Conservation (phyloP, 2,113 vertebrate species). For the Sphyrna mokarran region DNA sequence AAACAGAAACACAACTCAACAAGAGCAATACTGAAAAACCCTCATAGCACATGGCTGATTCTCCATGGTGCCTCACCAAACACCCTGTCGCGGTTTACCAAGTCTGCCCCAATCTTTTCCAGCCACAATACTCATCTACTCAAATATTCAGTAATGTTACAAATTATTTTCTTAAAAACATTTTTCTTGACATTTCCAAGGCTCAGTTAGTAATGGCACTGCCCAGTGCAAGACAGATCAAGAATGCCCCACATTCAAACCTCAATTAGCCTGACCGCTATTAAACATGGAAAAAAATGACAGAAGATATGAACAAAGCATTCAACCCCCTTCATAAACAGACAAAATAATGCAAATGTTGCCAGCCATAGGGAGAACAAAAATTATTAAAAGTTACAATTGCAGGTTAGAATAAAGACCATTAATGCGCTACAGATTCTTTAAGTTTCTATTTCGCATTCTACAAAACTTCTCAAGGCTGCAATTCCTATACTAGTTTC, state of each 20-base stretch:
- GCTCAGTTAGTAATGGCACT: background rate
- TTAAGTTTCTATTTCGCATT: background rate
- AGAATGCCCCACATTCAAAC: background rate
- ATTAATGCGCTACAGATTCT: background rate
- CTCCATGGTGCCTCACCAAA: background rate
- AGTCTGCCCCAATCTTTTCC: background rate
- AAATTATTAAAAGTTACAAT: background rate
- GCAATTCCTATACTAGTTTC: background rate
- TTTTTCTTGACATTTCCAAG: background rate
- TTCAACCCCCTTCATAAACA: background rate
- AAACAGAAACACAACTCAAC: background rate
- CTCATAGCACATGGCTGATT: background rate
- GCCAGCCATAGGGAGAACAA: background rate
- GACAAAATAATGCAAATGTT: background rate
- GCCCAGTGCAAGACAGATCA: background rate
- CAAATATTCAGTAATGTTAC: background rate
- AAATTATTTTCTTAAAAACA: background rate
- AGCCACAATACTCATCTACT: background rate
- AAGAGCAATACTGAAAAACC: background rate
- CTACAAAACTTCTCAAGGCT: background rate
- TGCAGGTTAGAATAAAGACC: background rate
- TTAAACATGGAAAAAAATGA: background rate
- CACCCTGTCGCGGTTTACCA: background rate
- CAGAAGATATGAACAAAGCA: background rate
- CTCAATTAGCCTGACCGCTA: background rate